Evolutionary conservation across 2,113 vertebrate species (phyloP).

Genomic region (Psophia crepitans): DNA sequence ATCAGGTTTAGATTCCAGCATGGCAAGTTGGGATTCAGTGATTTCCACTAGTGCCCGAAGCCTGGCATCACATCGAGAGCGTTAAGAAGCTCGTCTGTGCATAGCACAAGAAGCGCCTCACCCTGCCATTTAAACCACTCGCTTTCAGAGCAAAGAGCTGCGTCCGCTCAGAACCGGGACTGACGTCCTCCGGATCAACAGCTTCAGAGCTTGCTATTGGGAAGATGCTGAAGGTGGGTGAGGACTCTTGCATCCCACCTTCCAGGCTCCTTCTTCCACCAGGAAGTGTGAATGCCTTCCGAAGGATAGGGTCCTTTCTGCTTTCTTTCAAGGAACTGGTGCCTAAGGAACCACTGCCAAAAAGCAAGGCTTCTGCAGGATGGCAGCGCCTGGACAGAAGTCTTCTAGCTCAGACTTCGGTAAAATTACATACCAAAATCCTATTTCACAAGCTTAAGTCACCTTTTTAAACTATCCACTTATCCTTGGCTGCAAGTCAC

Average conservation of each 20-base stretch:
- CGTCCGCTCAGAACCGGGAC: not conserved
- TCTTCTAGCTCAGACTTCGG: not conserved
- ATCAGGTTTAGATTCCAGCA: not conserved
- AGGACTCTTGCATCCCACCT: not conserved
- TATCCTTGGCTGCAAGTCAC: not conserved
- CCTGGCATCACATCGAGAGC: not conserved
- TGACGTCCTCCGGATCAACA: not conserved
- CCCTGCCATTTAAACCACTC: not conserved
- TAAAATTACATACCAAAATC: not conserved
- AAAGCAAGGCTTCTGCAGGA: not conserved
- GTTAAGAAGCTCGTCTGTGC: accelerated
- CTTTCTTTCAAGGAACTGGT: not conserved
- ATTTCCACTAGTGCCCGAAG: not conserved
- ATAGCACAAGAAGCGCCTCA: not conserved
- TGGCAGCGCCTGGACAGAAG: not conserved
- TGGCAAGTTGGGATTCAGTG: not conserved
- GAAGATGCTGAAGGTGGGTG: not conserved
- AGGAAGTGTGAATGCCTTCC: not conserved
- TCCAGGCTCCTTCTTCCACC: not conserved
- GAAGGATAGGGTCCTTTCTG: not conserved
- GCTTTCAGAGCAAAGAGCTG: not conserved
- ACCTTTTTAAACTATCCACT: not conserved
- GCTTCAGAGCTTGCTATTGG: not conserved
- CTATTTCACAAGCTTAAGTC: not conserved
- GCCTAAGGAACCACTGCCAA: not conserved